Percentiles rank a stretch among this genome's conserved stretches.
These are phyloP conservation scores for Parazoanthus swiftii DNA, from an alignment of 92 coral and sea anemone genomes.

Conservation along the genomic window DNA sequence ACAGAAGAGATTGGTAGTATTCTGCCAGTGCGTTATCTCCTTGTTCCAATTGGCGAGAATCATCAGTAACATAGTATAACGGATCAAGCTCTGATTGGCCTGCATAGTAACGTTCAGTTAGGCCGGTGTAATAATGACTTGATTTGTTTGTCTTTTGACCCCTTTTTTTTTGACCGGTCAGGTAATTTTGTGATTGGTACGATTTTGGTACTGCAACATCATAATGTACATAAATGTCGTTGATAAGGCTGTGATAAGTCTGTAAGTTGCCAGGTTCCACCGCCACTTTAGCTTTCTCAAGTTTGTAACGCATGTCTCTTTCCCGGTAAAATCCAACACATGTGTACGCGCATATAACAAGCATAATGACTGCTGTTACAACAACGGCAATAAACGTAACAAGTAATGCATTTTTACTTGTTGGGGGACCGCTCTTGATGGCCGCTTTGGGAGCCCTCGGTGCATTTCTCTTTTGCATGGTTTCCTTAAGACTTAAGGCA, in stretches of 20 bases:
- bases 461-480: not conserved
- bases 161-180: not conserved
- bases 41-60: not conserved
- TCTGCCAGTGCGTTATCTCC: not conserved
- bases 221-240: not conserved
- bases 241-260: slow-evolving; percentile 18
- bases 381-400: not conserved
- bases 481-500: not conserved
- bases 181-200: not conserved
- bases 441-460: not conserved
- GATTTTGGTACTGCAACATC: not conserved
- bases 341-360: slow-evolving; percentile 31
- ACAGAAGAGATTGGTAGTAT: not conserved
- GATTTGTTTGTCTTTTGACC: not conserved
- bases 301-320: not conserved
- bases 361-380: not conserved
- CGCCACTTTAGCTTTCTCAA: slow-evolving; percentile 1
- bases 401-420: not conserved
- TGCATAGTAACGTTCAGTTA: not conserved
- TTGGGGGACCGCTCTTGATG: slow-evolving; percentile 4
- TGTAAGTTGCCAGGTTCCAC: not conserved
- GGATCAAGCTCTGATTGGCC: not conserved
- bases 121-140: not conserved
- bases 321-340: not conserved
- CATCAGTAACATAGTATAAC: not conserved